phyloP scores from a whole-genome alignment of 2,797 vertebrate species.

The Bufotes viridis region DNA sequence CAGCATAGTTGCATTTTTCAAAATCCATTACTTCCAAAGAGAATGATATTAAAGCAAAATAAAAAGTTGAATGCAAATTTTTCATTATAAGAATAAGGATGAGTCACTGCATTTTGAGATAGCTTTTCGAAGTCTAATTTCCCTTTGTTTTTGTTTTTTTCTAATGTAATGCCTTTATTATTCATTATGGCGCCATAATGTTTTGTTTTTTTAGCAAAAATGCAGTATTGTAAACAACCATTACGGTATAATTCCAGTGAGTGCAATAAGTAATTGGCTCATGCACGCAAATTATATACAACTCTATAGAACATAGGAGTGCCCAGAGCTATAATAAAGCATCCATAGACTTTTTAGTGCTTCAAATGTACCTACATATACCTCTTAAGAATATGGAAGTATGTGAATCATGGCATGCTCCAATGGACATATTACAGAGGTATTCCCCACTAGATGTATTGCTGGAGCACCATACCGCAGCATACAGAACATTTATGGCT shows the following conservation, averaged over 20 bases:
- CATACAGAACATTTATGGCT: too few species aligned
- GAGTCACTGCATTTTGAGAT: not conserved
- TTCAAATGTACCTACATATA: too few species aligned
- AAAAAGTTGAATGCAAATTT: not conserved
- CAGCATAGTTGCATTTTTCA: not conserved
- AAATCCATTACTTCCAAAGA: not conserved
- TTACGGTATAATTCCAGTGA: not conserved
- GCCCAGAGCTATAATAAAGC: too few species aligned
- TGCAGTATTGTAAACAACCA: not conserved
- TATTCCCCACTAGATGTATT: too few species aligned
- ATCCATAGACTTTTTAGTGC: too few species aligned
- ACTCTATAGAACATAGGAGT: too few species aligned
- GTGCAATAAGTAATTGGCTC: not conserved
- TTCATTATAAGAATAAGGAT: not conserved
- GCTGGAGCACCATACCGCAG: too few species aligned
- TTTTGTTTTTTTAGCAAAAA: not conserved
- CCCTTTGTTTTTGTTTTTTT: not conserved
- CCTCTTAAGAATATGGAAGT: too few species aligned
- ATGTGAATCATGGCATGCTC: too few species aligned
- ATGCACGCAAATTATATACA: too few species aligned
- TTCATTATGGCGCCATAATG: not conserved
- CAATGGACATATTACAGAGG: too few species aligned
- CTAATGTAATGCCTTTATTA: not conserved
- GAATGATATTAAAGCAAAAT: not conserved
- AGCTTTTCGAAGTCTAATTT: not conserved